phyloP scores from a whole-genome alignment of 2,888 invertebrate species.

The Tanytarsus gracilentus region DNA sequence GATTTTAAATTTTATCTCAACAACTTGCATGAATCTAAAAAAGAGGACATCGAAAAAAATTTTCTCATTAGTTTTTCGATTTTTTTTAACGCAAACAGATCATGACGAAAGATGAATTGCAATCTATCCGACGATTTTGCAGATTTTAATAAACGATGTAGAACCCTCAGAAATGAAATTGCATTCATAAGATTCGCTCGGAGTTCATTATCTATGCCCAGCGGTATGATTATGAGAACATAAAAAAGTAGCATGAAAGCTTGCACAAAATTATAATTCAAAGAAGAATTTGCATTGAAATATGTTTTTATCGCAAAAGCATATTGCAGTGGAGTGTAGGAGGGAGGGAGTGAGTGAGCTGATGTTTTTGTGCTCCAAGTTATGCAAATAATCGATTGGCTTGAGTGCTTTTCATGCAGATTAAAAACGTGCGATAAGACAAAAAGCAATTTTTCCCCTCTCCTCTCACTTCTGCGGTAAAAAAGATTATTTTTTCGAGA shows the following conservation, averaged over 20 bases:
- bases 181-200: background rate
- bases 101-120: no score
- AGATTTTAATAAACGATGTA: background rate
- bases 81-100: no score
- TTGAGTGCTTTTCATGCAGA: background rate
- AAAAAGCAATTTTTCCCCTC: background rate
- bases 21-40: no score
- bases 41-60: no score
- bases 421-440: constrained; percentile 4
- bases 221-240: background rate
- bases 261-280: background rate
- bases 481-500: background rate
- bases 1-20: no score
- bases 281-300: constrained; percentile 18
- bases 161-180: background rate
- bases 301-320: constrained; percentile 17
- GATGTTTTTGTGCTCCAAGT: constrained; percentile 9
- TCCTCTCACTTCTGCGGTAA: background rate
- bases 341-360: background rate
- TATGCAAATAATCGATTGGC: constrained; percentile 24
- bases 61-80: no score
- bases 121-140: no score
- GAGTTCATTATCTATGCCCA: constrained; percentile 9
- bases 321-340: constrained; percentile 1
- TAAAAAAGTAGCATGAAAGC: background rate